These are phyloP conservation scores for Noctua janthe DNA, from an alignment of 2,888 invertebrate genomes.

Conservation along the genomic window DNA sequence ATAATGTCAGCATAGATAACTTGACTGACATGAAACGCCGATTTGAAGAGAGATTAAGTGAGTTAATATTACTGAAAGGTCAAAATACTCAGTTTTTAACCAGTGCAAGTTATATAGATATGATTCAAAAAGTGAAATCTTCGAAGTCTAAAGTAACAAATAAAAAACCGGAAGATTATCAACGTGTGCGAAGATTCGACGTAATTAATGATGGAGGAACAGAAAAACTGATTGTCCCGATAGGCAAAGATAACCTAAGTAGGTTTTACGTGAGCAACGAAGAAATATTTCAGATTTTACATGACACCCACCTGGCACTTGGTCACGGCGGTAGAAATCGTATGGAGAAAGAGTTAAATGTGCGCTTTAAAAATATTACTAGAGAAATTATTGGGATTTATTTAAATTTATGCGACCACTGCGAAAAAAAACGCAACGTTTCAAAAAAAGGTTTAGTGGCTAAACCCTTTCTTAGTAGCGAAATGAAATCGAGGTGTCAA, in stretches of 20 bases:
- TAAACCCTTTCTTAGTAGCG: constrained; percentile 7
- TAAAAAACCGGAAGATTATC: constrained; percentile 57
- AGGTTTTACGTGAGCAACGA: constrained; percentile 21
- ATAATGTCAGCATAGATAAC: neutral
- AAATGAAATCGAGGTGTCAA: constrained; percentile 23
- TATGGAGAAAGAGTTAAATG: constrained; percentile 22
- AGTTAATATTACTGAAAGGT: constrained; percentile 16
- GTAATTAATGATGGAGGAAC: constrained; percentile 47
- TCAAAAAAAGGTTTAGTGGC: constrained; percentile 5
- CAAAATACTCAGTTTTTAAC: constrained; percentile 51
- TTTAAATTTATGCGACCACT: constrained; percentile 2
- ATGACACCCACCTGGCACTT: constrained; percentile 10
- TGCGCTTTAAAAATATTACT: constrained; percentile 23
- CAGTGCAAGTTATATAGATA: constrained; percentile 2
- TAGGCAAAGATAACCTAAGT: constrained; percentile 27
- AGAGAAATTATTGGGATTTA: constrained; percentile 14
- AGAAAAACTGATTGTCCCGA: constrained; percentile 58
- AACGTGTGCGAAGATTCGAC: constrained; percentile 55
- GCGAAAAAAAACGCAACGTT: constrained; percentile 3
- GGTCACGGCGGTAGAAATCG: constrained; percentile 24
- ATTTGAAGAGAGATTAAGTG: neutral
- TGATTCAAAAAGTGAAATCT: constrained; percentile 25
- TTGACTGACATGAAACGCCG: neutral
- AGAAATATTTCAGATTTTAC: constrained; percentile 27
- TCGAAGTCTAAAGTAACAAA: constrained; percentile 13